Evolutionary conservation across 2,888 invertebrate genomes (phyloP), one percentile per base, ranked within the genome.

Genomic region (Mimumesa dahlbomi): DNA sequence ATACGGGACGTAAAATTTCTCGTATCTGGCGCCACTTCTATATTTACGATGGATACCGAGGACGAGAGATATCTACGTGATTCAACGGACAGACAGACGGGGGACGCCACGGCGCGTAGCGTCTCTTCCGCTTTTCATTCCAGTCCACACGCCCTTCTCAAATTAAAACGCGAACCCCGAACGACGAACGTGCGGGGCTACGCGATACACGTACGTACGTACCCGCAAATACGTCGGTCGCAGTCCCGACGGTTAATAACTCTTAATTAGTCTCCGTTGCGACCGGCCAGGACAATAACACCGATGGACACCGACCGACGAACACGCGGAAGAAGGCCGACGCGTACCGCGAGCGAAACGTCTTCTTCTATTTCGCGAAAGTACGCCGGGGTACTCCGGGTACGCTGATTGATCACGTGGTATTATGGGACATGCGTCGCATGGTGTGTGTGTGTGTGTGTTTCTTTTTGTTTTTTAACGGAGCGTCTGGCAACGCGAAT

Each of bases 11-110:
- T 77, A 56, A 76, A 77, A 79, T 79, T 77, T 77, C 71, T 69
- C 71, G 79, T 77, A 79, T 69, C 79, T 79, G 78, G 79, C 78
- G 78, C 78, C 79, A 70, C 71, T 77, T 71, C 68, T 79, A 71
- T 79, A 74, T 79, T 79, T 79, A 77, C 73, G 74, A 75, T 53
- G 79, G 56, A 66, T 73, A 79, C 61, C 56, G 56, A 59, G 73
- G 79, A 67, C 58, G 59, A 64, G 62, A 67, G 65, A 70, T 76
- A 76, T 65, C 76, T 70, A 67, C 79, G 79, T 69, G 79, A 77
- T 77, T 68, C 67, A 66, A 43, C 59, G 22, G 46, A 62, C 61
- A 25, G 63, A 52, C 61, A 49, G 36, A 65, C 61, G 40, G 42
- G 52, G 13, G 25, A 3, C 25, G 4, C 34, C 42, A 34, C 45